Base-by-base conservation (phyloP, 2,113 vertebrate genomes). In the Amblyopsis rosae region DNA sequence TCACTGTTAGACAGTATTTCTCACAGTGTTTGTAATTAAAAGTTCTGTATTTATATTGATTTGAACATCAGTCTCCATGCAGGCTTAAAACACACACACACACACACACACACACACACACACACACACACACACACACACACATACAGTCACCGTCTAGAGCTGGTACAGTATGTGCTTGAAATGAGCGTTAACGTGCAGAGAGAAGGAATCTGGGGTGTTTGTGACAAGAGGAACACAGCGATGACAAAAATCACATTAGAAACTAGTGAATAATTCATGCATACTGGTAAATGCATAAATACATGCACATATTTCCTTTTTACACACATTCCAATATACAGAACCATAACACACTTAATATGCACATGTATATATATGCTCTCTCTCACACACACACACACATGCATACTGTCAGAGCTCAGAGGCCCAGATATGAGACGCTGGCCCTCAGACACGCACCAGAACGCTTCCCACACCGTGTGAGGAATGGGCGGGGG, bases 401-500 rank as follows among this genome's bases (percentile, higher is more conserved):
- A 41, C 46, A 1, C 19, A 47, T 9, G 12, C 19, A 45, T 15
- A 59, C 12, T 26, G 32, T 41, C 61, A 54, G 33, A 61, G 17
- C 33, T 51, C 48, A 45, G 9, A 11, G 41, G 12, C 12, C 15
- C 32, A 8, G 5, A 19, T 19, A 57, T 11, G 17, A 57, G 32
- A 57, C 32, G 17, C 32, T 58, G 56, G 8, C 9, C 55, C 19
- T 49, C 51, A 62, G 72, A 16, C 49, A 61, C 19, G 17, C 45
- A 54, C 70, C 32, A 67, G 70, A 45, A 51, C 5, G 66, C 69
- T 83, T 85, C 70, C 69, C 76, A 70, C 80, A 73, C 59, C 70
- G 84, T 65, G 68, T n/a, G n/a, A 1, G 26, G 10, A 15, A 15
- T 26, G 26, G 41, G 35, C 50, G 16, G n/a, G 41, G 13, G 32